A percentile compares a stretch with the other conserved stretches of the same genome.
phyloP scores from a whole-genome alignment of 1,140 invertebrate species.

The Nomia melanderi region DNA sequence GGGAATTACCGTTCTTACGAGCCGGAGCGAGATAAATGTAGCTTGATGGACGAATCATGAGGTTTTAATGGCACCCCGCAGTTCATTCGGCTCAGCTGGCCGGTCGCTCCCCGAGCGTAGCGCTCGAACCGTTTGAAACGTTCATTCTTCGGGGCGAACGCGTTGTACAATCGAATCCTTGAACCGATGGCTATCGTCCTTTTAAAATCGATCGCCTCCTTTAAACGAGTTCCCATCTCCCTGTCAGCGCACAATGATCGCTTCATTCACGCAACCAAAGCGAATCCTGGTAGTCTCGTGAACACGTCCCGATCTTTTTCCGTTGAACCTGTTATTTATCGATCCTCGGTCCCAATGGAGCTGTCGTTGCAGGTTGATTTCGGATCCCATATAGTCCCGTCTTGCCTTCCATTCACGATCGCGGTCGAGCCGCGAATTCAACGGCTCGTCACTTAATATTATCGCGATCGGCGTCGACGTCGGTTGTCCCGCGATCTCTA shows the following conservation, averaged over 20 bases:
- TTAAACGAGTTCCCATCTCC: background rate
- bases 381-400: background rate
- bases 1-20: slow-evolving; percentile 33
- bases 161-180: background rate
- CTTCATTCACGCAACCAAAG: background rate
- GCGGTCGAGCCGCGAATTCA: background rate
- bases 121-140: background rate
- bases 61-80: slow-evolving; percentile 43
- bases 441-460: background rate
- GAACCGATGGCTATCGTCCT: background rate
- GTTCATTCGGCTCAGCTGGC: slow-evolving; percentile 29
- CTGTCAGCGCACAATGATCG: no score
- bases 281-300: background rate
- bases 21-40: slow-evolving; percentile 35
- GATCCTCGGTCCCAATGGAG: no score
- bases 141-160: background rate
- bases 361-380: background rate
- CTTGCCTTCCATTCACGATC: background rate
- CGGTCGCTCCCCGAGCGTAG: slow-evolving; percentile 12
- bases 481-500: background rate
- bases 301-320: no score
- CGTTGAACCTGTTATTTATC: no score
- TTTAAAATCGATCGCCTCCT: background rate
- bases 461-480: background rate
- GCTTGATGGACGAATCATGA: slow-evolving; percentile 50